Percentiles rank a stretch among this genome's conserved stretches.
phyloP scores from a whole-genome alignment of 2,888 invertebrate genomes.

The Blomia tropicalis region DNA sequence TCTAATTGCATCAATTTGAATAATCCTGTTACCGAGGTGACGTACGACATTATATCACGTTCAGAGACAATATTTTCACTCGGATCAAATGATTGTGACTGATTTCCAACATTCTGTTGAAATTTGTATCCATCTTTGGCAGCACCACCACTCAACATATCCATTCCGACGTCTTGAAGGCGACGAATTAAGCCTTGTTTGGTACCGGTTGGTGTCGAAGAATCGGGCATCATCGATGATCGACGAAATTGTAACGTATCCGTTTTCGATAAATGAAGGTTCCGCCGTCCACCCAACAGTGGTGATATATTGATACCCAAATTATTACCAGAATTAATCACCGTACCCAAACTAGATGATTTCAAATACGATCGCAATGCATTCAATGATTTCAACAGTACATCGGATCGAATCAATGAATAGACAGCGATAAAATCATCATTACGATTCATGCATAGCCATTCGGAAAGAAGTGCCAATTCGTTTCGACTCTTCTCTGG shows the following conservation, averaged over 20 bases:
- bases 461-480: slow-evolving; percentile 50
- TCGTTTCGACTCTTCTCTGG: slow-evolving; percentile 2
- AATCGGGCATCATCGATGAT: slow-evolving; percentile 47
- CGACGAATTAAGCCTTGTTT: slow-evolving; percentile 44
- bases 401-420: slow-evolving; percentile 35
- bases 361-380: slow-evolving; percentile 37
- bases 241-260: slow-evolving; percentile 53
- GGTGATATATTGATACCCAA: slow-evolving; percentile 33
- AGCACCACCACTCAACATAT: not conserved
- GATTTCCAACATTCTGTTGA: not conserved
- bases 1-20: slow-evolving; percentile 76
- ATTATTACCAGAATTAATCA: slow-evolving; percentile 30
- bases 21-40: slow-evolving; percentile 62
- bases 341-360: slow-evolving; percentile 33
- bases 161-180: slow-evolving; percentile 23
- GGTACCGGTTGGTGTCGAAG: not conserved
- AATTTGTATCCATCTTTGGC: not conserved
- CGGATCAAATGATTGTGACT: not conserved
- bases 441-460: slow-evolving; percentile 61
- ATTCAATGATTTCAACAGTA: slow-evolving; percentile 35
- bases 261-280: slow-evolving; percentile 35
- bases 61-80: slow-evolving; percentile 37
- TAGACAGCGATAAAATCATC: slow-evolving; percentile 55
- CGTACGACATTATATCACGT: slow-evolving; percentile 65
- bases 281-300: slow-evolving; percentile 31